phyloP scores from a whole-genome alignment of 2,113 vertebrate genomes.

The Phyllostomus discolor region DNA sequence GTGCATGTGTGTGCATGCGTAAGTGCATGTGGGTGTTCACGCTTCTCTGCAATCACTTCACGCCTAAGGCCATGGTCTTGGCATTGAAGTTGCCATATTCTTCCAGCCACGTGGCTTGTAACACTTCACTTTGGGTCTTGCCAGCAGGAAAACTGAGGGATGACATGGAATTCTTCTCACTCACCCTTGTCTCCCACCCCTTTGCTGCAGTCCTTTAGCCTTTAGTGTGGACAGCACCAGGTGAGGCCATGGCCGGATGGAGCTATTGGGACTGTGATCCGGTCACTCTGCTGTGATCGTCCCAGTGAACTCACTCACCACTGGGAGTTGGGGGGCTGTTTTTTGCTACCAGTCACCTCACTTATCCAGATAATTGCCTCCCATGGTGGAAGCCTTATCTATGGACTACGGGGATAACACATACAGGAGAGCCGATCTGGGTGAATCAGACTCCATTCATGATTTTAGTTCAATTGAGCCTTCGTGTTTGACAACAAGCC shows the following conservation, averaged over 20 bases:
- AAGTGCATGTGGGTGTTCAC: not conserved
- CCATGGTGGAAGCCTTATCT: not conserved
- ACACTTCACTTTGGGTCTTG: not conserved
- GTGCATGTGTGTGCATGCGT: not conserved
- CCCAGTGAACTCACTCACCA: not conserved
- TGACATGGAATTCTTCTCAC: not conserved
- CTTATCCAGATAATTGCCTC: not conserved
- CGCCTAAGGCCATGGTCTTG: not conserved
- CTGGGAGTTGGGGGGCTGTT: not conserved
- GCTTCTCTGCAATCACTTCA: slow-evolving; percentile 9
- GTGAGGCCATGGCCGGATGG: not conserved
- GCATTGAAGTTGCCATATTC: not conserved
- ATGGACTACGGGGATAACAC: not conserved
- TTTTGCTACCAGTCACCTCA: not conserved
- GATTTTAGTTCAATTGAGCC: slow-evolving; percentile 38
- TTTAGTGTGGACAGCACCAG: too few species aligned
- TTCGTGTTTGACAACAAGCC: slow-evolving; percentile 22
- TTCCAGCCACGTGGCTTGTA: not conserved
- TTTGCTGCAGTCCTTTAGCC: not conserved
- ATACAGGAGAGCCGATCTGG: not conserved
- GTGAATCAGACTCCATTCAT: not conserved
- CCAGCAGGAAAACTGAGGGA: not conserved
- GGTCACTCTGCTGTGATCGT: not conserved
- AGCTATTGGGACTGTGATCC: not conserved
- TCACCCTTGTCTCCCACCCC: not conserved